Evolutionary conservation across 64 coral and sea anemone species (phyloP).

Genomic region (Stichodactyla helianthus): DNA sequence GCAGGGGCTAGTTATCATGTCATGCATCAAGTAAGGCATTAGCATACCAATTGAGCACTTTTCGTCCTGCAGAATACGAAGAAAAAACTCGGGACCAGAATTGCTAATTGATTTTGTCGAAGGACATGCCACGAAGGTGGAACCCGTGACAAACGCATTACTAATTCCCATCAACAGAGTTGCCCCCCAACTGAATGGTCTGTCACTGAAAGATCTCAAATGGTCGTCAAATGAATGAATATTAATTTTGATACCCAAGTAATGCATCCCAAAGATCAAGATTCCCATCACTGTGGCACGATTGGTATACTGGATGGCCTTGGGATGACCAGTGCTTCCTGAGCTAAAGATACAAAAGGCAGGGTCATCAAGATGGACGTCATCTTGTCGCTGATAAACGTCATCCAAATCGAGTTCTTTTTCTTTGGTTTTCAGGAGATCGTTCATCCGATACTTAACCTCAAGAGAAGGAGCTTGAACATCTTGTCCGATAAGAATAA

Average conservation of each 20-base stretch:
- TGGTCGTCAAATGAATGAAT: too few species aligned
- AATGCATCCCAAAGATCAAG: too few species aligned
- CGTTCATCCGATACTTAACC: neutral
- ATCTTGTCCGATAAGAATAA: too few species aligned
- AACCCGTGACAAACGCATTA: neutral
- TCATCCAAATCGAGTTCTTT: neutral
- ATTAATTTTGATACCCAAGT: neutral
- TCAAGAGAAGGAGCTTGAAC: neutral
- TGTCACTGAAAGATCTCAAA: neutral
- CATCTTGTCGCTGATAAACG: neutral
- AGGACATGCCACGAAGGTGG: neutral
- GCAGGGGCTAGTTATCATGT: too few species aligned
- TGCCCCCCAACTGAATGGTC: neutral
- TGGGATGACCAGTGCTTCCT: slow-evolving; percentile 16
- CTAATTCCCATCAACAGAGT: neutral
- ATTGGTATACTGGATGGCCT: slow-evolving; percentile 1
- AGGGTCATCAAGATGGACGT: slow-evolving; percentile 18
- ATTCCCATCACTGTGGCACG: neutral
- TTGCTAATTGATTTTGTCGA: neutral
- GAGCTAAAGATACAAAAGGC: neutral
- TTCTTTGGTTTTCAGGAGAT: neutral
- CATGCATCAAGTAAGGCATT: neutral
- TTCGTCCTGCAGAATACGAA: neutral
- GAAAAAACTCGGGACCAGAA: neutral
- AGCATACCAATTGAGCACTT: neutral